Conservation (phyloP, 1,140 invertebrate species). For the Temnothorax nylanderi region DNA sequence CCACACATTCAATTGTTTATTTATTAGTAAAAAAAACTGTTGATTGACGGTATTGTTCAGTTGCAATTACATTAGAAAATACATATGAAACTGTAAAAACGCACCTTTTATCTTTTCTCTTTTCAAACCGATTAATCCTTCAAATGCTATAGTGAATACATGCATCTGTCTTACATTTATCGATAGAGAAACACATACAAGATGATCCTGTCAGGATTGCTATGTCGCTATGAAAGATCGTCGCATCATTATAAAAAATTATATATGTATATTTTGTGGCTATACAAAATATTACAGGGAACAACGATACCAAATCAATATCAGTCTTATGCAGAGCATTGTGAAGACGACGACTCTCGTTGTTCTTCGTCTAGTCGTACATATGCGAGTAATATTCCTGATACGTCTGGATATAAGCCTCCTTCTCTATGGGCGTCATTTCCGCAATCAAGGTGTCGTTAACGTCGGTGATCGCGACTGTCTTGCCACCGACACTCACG, state of each 20-base stretch:
- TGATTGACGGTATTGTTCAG: conserved; percentile 79
- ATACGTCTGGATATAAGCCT: conserved; percentile 96
- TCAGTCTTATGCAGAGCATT: conserved; percentile 64
- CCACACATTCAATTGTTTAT: conserved; percentile 70
- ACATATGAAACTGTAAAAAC: conserved; percentile 76
- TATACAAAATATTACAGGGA: conserved; percentile 78
- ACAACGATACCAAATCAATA: conserved; percentile 41
- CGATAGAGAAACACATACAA: neutral
- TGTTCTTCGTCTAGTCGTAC: conserved; percentile 86
- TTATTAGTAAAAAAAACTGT: conserved; percentile 76
- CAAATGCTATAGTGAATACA: neutral
- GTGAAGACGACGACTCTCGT: conserved; percentile 36
- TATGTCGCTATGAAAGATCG: neutral
- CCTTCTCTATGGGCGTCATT: conserved; percentile 97
- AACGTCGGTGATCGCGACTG: conserved; percentile 92
- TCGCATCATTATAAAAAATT: conserved; percentile 61
- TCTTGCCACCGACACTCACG: conserved; percentile 92
- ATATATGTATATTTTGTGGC: conserved; percentile 69
- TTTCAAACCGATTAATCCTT: neutral
- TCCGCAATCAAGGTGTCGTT: conserved; percentile 94
- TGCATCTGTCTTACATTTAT: neutral
- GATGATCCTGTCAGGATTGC: neutral
- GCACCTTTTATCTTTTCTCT: conserved; percentile 44
- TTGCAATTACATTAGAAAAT: conserved; percentile 80
- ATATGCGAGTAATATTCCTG: conserved; percentile 97